Evolutionary conservation across 1,140 invertebrate species (phyloP), one percentile per base, ranked within the genome.

Genomic region (Nomia melanderi): DNA sequence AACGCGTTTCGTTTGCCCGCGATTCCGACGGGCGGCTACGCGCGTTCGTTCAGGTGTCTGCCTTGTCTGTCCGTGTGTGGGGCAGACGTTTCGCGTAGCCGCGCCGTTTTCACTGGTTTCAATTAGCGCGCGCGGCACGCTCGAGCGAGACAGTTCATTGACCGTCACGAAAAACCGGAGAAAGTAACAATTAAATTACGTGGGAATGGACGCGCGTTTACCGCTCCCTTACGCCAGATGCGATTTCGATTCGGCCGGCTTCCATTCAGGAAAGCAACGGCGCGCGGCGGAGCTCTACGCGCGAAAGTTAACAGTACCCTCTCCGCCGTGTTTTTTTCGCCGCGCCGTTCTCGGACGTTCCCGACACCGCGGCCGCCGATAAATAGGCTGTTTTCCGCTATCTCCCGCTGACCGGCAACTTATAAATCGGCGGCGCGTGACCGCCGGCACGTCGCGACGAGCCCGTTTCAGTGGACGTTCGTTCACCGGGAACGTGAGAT

Each of bases 261-360:
- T 66, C 60, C 20, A 74, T 44, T 79, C 56, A 66, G 54, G 64
- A 71, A 72, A 66, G 25, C 44, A n/a, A 73, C 63, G 62, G n/a
- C n/a, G 41, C 39, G 60, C 59, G 59, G 56, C 56, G 36, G 44
- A 9, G 53, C 31, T 25, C 31, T 25, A 36, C 25, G 11, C 20
- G 23, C 3, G 9, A 31, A 14, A 6, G 56, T 44, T 44, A 17
- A 44, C 3, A 17, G 14, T 44, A 5, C 3, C 41, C 14, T 17
- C 20, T 14, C 41, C 14, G 12, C n/a, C n/a, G n/a, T n/a, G n/a
- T n/a, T n/a, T n/a, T 17, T 44, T 41, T 14, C 36, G 1, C 36
- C 12, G 8, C 36, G 1, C 12, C 36, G 8, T 39, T 39, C n/a
- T n/a, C n/a, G n/a, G n/a, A n/a, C n/a, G n/a, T n/a, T n/a, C n/a